Base-by-base conservation (phyloP, 37 sponge, comb jelly and placozoan genomes). In the Beroe ovata region DNA sequence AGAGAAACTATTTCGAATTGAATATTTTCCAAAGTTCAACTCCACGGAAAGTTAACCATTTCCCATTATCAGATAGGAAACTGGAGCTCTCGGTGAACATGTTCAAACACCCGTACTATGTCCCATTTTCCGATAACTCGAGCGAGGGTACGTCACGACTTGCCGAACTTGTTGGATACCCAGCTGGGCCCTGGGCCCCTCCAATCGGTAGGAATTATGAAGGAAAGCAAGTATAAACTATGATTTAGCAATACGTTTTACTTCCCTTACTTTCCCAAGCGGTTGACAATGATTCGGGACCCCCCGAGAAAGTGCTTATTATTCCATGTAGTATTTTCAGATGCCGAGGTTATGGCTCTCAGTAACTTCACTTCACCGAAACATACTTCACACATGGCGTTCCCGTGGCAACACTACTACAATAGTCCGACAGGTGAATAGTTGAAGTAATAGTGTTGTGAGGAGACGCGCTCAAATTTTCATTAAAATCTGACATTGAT, bases 71-170 rank as follows among this genome's bases (percentile, higher is more conserved):
- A 77, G 47, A 54, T 41, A 77, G 41, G 54, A 33, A 42, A 25
- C 47, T 77, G 47, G 84, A 77, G 84, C 54, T 77, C 54, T 25
- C 84, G 6, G 84, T 77, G 47, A 35, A 77, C 25, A 77, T 77
- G 84, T 77, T 77, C 84, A 77, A 77, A 40, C 84, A 77, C 84
- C 84, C 84, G 1, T 77, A 77, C 47, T 77, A 40, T 54, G 84
- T 77, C 4, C 84, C 84, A 21, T 77, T 77, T 20, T 39, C 84
- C 6, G 84, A 77, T 41, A 77, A 77, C 54, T 26, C 23, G 20
- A 77, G 36, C 23, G 21, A 77, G 23, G 84, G 84, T 22, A 42
- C 84, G 4, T 39, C 54, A 1, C 21, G 84, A 16, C 84, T 77
- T 8, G 84, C 84, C 19, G 84, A 77, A 23, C 54, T 77, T 20